Conservation (phyloP, 2,113 vertebrate genomes). For the Beaufortia kweichowensis region DNA sequence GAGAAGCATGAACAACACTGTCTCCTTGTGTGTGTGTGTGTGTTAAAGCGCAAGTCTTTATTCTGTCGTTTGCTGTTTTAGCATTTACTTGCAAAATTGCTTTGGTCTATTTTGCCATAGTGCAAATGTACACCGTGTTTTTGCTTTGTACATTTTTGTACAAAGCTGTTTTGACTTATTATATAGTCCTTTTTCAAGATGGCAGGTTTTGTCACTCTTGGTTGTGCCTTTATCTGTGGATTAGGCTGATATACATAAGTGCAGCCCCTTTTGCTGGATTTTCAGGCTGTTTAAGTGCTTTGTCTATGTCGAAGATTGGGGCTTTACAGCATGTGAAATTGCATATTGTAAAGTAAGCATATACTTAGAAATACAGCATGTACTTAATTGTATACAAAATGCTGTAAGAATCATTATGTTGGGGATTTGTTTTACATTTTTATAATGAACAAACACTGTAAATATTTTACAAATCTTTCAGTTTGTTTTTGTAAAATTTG, state of each 20-base stretch:
- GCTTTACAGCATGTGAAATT: constrained; percentile 14
- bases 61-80: neutral
- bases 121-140: neutral
- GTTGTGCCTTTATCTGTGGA: constrained; percentile 11
- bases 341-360: neutral
- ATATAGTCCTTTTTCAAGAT: neutral
- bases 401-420: neutral
- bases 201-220: neutral
- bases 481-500: neutral
- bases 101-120: constrained; percentile 43
- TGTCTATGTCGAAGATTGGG: constrained; percentile 6
- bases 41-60: constrained; percentile 27
- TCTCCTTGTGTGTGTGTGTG: constrained; percentile 62
- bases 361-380: neutral
- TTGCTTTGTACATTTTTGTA: neutral
- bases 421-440: too few relatives aligned
- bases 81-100: constrained; percentile 1
- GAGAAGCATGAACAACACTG: constrained; percentile 84
- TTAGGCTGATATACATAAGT: neutral
- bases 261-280: neutral
- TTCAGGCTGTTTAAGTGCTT: constrained; percentile 17
- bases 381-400: neutral
- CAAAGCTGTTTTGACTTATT: neutral
- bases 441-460: too few relatives aligned
- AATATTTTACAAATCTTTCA: neutral